These are phyloP conservation scores for Chorisops tibialis DNA, from an alignment of 2,888 invertebrate genomes.

Conservation along the genomic window DNA sequence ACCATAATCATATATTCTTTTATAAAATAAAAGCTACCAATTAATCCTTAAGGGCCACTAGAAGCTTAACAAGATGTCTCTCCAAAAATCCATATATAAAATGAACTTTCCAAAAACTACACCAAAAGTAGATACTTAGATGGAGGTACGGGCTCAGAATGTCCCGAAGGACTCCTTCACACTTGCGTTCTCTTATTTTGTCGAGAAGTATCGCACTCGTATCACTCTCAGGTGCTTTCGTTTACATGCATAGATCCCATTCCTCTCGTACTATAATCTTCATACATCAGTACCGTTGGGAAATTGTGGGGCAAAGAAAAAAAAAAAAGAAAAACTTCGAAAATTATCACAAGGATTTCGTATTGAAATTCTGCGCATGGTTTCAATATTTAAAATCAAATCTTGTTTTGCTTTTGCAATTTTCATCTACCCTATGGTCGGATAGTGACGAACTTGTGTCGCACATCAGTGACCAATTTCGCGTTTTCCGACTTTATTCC, in stretches of 20 bases:
- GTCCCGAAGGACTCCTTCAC: neutral
- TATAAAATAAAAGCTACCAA: no score
- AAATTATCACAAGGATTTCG: neutral
- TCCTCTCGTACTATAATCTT: neutral
- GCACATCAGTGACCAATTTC: neutral
- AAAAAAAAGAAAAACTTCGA: neutral
- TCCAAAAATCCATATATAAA: no score
- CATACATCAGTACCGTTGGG: neutral
- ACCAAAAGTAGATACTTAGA: no score
- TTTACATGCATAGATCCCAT: no score
- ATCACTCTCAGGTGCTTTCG: slow-evolving; percentile 1
- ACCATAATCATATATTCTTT: no score
- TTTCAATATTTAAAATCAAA: slow-evolving; percentile 34
- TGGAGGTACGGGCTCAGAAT: no score
- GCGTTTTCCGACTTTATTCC: neutral
- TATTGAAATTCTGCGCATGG: slow-evolving; percentile 26
- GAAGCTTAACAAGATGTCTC: no score
- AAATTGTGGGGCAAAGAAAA: neutral
- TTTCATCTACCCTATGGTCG: neutral
- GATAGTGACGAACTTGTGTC: neutral
- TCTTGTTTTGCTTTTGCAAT: slow-evolving; percentile 30
- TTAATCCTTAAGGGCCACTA: no score
- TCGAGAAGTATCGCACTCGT: neutral
- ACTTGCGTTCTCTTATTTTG: neutral
- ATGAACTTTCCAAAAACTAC: no score